Evolutionary conservation across 2,797 vertebrate genomes (phyloP), one percentile per base, ranked within the genome.

Genomic region (Odontamblyopus lacepedii): DNA sequence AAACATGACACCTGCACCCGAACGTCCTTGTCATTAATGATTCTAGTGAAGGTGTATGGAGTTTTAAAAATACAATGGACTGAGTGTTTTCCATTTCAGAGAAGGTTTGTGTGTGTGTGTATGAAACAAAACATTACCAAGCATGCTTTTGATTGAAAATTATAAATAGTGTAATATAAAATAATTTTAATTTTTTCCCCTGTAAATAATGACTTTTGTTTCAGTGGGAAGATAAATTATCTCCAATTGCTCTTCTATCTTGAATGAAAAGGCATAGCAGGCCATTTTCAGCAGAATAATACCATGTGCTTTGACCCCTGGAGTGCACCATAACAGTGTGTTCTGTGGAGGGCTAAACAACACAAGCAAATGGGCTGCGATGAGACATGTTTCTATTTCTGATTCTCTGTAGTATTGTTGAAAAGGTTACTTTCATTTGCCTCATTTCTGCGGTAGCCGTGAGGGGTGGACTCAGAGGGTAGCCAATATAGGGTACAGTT

Each of bases 391-490:
- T 32, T 35, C 51, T 67, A 71, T 65, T 67, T 73, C 70, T 72
- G 72, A 23, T 62, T 72, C 71, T 69, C 48, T 41, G 15, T 19
- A 72, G 62, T 62, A 57, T 66, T 59, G 63, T 23, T 63, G 56
- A 66, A 78, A 78, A 82, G 67, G 76, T 81, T 72, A 69, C 29
- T 70, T 75, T 63, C 44, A 75, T 72, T 69, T 79, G 55, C 19
- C 66, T 27, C 69, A n/a, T 48, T 50, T 26, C 19, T 63, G 63
- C n/a, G 73, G 68, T 32, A 62, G 66, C 61, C 75, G 63, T 29
- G 56, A 80, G 74, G 80, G 35, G 50, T 56, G 51, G 70, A 65
- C 73, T 80, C 76, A 77, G 77, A 78, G 78, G 76, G 71, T 44
- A 78, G 70, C 3, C 51, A 57, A 35, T 56, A 60, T 60, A 57